phyloP scores from a whole-genome alignment of 2,113 vertebrate species.

The Ophthalmolycus amberensis region DNA sequence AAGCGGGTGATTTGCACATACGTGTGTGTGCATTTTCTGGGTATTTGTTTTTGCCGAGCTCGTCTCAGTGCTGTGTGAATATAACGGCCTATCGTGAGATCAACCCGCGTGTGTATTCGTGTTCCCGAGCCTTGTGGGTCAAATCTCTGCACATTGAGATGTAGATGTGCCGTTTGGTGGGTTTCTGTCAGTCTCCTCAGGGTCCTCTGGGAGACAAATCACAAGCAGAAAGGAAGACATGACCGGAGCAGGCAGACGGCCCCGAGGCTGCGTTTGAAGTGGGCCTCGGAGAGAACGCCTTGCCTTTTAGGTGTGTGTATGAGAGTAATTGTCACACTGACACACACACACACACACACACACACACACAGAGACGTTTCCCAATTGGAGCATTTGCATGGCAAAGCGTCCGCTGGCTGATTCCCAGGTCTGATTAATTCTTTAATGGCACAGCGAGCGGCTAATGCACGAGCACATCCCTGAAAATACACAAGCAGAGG shows the following conservation, averaged over 20 bases:
- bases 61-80: constrained; percentile 19
- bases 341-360: constrained; percentile 12
- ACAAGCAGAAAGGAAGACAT: constrained; percentile 59
- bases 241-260: constrained; percentile 68
- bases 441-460: constrained; percentile 28
- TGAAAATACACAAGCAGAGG: constrained; percentile 14
- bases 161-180: constrained; percentile 62
- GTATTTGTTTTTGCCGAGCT: constrained; percentile 41
- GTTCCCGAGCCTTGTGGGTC: constrained; percentile 54
- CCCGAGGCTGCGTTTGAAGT: constrained; percentile 69
- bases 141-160: constrained; percentile 67
- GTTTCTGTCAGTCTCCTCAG: constrained; percentile 29
- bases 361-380: constrained; percentile 62
- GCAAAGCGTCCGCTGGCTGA: constrained; percentile 66
- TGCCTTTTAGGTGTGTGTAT: constrained; percentile 69
- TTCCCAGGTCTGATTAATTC: constrained; percentile 67
- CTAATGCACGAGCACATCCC: constrained; percentile 31
- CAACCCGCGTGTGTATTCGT: constrained; percentile 38
- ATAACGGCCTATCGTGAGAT: constrained; percentile 43
- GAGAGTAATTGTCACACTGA: constrained; percentile 71
- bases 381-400: constrained; percentile 74
- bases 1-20: constrained; percentile 29
- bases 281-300: constrained; percentile 62
- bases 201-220: constrained; percentile 67
- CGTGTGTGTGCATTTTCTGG: constrained; percentile 11